phyloP scores from a whole-genome alignment of 2,888 invertebrate genomes.

The Podotricha telesiphe region DNA sequence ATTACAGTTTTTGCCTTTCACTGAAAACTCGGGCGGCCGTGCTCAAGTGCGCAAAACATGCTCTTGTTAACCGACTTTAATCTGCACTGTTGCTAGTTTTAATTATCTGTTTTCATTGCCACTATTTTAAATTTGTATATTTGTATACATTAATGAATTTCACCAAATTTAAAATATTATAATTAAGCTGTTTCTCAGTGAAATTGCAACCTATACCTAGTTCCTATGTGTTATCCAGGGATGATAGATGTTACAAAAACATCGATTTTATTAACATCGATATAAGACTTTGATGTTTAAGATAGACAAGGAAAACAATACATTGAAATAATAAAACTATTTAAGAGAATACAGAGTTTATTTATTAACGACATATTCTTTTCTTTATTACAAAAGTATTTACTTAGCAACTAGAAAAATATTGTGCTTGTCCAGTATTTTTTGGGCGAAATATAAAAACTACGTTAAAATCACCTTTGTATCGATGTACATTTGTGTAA shows the following conservation, averaged over 20 bases:
- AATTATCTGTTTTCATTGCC: conserved; percentile 30
- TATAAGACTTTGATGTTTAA: no score
- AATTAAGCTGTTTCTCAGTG: not conserved
- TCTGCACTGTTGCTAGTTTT: conserved; percentile 32
- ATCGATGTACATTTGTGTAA: no score
- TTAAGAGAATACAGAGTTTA: not conserved
- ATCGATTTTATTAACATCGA: no score
- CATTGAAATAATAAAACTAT: not conserved
- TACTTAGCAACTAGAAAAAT: no score
- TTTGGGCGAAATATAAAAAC: not conserved
- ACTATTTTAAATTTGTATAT: conserved; percentile 10
- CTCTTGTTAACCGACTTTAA: conserved; percentile 42
- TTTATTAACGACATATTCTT: not conserved
- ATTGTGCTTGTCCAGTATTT: no score
- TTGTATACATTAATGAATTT: not conserved
- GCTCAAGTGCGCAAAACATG: conserved; percentile 45
- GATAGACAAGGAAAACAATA: no score
- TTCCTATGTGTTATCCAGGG: no score
- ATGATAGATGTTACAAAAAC: no score
- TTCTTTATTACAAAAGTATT: not conserved
- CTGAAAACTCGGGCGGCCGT: conserved; percentile 41
- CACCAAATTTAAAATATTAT: not conserved
- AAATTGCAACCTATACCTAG: not conserved
- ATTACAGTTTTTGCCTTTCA: conserved; percentile 41
- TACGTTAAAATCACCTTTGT: no score